Conservation (phyloP, 2,888 invertebrate species). For the Venustoraphidia nigricollis region DNA sequence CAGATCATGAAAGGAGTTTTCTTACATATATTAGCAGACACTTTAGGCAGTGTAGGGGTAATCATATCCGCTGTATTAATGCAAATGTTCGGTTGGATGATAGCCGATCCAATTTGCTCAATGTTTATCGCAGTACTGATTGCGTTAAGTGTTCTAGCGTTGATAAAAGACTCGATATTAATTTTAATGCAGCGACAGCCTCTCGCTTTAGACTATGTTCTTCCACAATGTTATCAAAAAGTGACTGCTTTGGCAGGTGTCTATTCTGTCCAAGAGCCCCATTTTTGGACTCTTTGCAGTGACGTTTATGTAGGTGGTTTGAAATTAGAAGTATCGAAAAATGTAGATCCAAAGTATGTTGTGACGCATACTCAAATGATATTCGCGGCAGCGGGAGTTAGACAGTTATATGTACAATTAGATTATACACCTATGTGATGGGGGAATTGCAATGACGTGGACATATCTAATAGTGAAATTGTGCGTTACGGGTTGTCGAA, state of each 20-base stretch:
- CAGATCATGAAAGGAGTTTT: slow-evolving; percentile 94
- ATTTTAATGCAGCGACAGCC: slow-evolving; percentile 94
- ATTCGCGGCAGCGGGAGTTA: slow-evolving; percentile 82
- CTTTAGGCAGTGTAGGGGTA: slow-evolving; percentile 91
- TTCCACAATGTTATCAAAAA: slow-evolving; percentile 81
- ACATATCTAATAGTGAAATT: not conserved
- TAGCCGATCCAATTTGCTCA: slow-evolving; percentile 95
- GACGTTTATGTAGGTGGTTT: slow-evolving; percentile 85
- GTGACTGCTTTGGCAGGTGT: slow-evolving; percentile 85
- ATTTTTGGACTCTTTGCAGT: slow-evolving; percentile 96
- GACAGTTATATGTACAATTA: slow-evolving; percentile 83
- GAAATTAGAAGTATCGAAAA: slow-evolving; percentile 87
- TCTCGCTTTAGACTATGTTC: slow-evolving; percentile 55
- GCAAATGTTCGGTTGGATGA: slow-evolving; percentile 95
- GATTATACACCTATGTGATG: slow-evolving; percentile 73
- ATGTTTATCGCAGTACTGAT: slow-evolving; percentile 90
- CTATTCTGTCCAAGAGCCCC: slow-evolving; percentile 90
- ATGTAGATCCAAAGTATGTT: slow-evolving; percentile 85
- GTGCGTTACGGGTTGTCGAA: slow-evolving; percentile 3
- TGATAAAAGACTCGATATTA: slow-evolving; percentile 75
- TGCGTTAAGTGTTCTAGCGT: slow-evolving; percentile 67
- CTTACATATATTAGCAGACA: slow-evolving; percentile 91
- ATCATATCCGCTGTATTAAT: slow-evolving; percentile 89
- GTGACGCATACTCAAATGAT: slow-evolving; percentile 87
- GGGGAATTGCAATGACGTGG: not conserved